A percentile compares a stretch with the other conserved stretches of the same genome.
Evolutionary conservation across 1,140 invertebrate species (phyloP).

Genomic region (Drosophila tristis): DNA sequence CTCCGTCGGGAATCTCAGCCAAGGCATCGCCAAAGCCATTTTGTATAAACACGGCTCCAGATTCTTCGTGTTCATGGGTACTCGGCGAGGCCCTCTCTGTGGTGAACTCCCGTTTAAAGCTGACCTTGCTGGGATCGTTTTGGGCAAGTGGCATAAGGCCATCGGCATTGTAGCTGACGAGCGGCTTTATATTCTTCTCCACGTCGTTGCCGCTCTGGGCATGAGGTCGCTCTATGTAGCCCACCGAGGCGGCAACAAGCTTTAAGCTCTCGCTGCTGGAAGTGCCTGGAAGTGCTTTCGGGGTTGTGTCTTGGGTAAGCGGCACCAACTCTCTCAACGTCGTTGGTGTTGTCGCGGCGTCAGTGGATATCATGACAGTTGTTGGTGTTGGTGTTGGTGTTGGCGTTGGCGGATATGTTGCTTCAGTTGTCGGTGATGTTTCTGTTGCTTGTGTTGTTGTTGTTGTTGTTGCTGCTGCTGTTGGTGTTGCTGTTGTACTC

Average conservation of each 20-base stretch:
- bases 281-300: constrained; percentile 51
- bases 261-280: constrained; percentile 70
- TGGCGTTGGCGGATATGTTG: constrained; percentile 9
- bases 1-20: constrained; percentile 28
- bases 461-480: constrained; percentile 13
- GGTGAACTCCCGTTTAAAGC: constrained; percentile 78
- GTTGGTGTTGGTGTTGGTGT: constrained; percentile 9
- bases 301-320: constrained; percentile 63
- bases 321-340: constrained; percentile 7
- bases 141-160: constrained; percentile 50
- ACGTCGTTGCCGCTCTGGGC: constrained; percentile 16
- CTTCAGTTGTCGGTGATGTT: constrained; percentile 6
- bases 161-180: constrained; percentile 57
- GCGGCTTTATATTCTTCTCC: constrained; percentile 40
- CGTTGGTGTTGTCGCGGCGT: constrained; percentile 31
- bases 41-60: constrained; percentile 34
- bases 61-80: constrained; percentile 15
- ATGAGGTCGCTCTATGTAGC: constrained; percentile 50
- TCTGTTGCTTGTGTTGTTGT: constrained; percentile 29
- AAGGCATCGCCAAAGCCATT: constrained; percentile 56
- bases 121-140: constrained; percentile 76
- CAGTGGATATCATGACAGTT: constrained; percentile 13
- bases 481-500: constrained; percentile 14
- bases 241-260: constrained; percentile 66
- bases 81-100: constrained; percentile 52